Evolutionary conservation across 2,888 invertebrate genomes (phyloP).

Genomic region (Andrena bicolor): DNA sequence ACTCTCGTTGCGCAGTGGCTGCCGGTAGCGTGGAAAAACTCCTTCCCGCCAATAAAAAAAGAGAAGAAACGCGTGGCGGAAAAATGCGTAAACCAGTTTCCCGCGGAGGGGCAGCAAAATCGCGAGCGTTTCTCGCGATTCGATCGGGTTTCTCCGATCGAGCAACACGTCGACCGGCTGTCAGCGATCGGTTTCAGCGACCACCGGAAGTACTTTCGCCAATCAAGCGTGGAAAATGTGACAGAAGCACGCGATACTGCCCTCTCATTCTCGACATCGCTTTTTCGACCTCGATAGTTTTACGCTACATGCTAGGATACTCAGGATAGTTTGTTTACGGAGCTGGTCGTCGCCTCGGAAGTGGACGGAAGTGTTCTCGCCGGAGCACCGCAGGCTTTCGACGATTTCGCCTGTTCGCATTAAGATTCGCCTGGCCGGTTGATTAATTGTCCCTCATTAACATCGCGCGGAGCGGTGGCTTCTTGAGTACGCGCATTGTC

Average conservation of each 20-base stretch:
- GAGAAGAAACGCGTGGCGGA: not conserved
- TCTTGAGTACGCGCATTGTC: slow-evolving; percentile 61
- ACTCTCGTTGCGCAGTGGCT: slow-evolving; percentile 14
- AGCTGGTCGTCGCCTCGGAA: slow-evolving; percentile 15
- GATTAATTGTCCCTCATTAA: slow-evolving; percentile 79
- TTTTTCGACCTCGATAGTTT: not conserved
- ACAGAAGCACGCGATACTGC: not conserved
- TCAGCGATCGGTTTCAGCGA: slow-evolving; percentile 41
- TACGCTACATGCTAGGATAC: not conserved
- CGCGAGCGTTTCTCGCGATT: slow-evolving; percentile 10
- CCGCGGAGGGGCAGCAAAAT: slow-evolving; percentile 5
- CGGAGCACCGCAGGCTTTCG: slow-evolving; percentile 30
- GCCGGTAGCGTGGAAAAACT: not conserved
- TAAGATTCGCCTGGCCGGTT: slow-evolving; percentile 76
- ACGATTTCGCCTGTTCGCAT: slow-evolving; percentile 74
- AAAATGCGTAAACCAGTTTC: slow-evolving; percentile 21
- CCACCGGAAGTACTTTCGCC: slow-evolving; percentile 25
- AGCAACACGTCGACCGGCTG: slow-evolving; percentile 13
- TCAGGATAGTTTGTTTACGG: not conserved
- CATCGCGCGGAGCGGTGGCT: slow-evolving; percentile 63
- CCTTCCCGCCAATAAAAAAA: slow-evolving; percentile 12
- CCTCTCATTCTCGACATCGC: not conserved
- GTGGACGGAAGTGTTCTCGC: slow-evolving; percentile 61
- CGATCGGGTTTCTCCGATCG: slow-evolving; percentile 39
- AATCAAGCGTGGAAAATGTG: slow-evolving; percentile 14